Conservation (phyloP, 2,113 vertebrate species). For the Dromiciops gliroides region DNA sequence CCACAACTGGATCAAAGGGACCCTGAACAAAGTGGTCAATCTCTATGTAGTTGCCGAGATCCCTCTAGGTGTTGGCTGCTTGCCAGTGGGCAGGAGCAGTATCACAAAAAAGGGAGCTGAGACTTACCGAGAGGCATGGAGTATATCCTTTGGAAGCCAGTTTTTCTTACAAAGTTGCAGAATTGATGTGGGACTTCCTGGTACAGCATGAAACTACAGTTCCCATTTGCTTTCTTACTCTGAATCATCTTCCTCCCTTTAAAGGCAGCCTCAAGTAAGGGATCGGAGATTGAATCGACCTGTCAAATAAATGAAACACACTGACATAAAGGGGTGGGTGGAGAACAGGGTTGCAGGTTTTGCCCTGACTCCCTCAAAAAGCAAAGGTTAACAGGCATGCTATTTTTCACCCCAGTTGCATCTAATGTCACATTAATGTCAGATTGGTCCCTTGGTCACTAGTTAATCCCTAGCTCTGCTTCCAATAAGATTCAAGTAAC, state of each 20-base stretch:
- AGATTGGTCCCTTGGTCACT: neutral
- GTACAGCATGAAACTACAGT: slow-evolving; percentile 77
- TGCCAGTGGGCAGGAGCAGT: no score
- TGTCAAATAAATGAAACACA: slow-evolving; percentile 70
- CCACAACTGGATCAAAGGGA: neutral
- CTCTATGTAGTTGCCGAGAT: neutral
- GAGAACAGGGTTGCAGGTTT: neutral
- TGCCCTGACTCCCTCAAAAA: slow-evolving; percentile 1
- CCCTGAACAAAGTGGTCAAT: neutral
- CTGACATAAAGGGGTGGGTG: neutral
- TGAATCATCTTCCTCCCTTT: slow-evolving; percentile 75
- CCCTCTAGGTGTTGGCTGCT: neutral
- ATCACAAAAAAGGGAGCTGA: neutral
- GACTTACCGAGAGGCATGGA: slow-evolving; percentile 85
- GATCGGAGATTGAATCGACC: slow-evolving; percentile 88
- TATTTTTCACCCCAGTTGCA: neutral
- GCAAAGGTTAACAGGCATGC: neutral
- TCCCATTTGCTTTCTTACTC: neutral
- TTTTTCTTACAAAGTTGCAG: slow-evolving; percentile 82
- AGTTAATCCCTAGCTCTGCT: neutral
- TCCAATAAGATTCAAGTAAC: slow-evolving; percentile 41
- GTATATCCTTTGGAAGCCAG: slow-evolving; percentile 89
- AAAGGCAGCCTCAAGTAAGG: slow-evolving; percentile 81
- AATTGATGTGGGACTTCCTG: slow-evolving; percentile 88
- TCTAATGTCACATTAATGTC: slow-evolving; percentile 22